Evolutionary conservation across 1,140 invertebrate species (phyloP).

Genomic region (Cyrtorhinus lividipennis): DNA sequence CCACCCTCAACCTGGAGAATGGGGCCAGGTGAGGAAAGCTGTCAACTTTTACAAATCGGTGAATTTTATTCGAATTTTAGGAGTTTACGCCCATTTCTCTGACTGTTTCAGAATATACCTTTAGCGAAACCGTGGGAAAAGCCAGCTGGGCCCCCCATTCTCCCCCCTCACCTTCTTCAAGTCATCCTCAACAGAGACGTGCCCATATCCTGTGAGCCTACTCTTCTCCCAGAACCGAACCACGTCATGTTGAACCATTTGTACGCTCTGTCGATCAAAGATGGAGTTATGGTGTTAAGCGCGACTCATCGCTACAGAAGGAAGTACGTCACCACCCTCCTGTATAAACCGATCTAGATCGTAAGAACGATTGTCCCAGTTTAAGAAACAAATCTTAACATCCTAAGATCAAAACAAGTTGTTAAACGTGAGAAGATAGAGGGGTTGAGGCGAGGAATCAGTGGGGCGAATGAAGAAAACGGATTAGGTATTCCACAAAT

Average conservation of each 20-base stretch:
- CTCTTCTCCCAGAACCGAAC: slow-evolving; percentile 94
- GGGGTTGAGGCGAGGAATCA: too few relatives aligned
- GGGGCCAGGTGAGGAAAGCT: slow-evolving; percentile 16
- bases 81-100: too few relatives aligned
- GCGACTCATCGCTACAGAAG: slow-evolving; percentile 94
- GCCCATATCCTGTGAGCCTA: slow-evolving; percentile 93
- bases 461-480: too few relatives aligned
- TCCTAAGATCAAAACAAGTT: too few relatives aligned
- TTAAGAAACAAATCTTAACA: too few relatives aligned
- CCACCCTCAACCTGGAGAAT: neutral
- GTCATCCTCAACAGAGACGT: slow-evolving; percentile 99
- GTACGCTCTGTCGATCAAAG: slow-evolving; percentile 98
- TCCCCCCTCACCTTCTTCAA: slow-evolving; percentile 93
- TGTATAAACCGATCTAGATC: slow-evolving; percentile 95
- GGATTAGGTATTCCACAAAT: too few relatives aligned
- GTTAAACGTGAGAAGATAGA: too few relatives aligned
- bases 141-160: slow-evolving; percentile 81
- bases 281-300: slow-evolving; percentile 97
- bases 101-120: slow-evolving; percentile 69
- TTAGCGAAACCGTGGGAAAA: slow-evolving; percentile 81
- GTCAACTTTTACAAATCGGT: too few relatives aligned
- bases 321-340: slow-evolving; percentile 98
- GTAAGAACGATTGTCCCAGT: too few relatives aligned
- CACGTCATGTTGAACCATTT: slow-evolving; percentile 99
- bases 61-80: too few relatives aligned